Evolutionary conservation across 2,888 invertebrate species (phyloP).

Genomic region (Andrena flavipes): DNA sequence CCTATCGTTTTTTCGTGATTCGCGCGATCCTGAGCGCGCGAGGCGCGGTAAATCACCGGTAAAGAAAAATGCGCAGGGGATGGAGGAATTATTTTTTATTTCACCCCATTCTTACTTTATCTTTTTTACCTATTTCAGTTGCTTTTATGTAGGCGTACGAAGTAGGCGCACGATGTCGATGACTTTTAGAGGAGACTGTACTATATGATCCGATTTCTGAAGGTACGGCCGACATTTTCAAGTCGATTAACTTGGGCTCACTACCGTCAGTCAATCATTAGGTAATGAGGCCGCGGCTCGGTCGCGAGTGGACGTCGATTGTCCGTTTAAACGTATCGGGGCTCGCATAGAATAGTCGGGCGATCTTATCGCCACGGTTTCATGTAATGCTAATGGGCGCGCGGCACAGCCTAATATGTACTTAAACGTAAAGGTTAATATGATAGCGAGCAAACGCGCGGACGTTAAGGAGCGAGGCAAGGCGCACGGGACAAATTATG

Average conservation of each 20-base stretch:
- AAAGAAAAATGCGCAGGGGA: neutral
- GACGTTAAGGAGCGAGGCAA: conserved; percentile 52
- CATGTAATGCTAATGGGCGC: conserved; percentile 60
- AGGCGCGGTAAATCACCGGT: conserved; percentile 10
- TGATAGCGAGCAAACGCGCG: conserved; percentile 56
- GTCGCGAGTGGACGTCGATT: conserved; percentile 52
- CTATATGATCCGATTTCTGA: conserved; percentile 23
- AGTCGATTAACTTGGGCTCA: conserved; percentile 44
- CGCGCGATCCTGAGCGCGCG: conserved; percentile 17
- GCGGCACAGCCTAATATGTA: conserved; percentile 57
- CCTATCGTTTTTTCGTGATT: conserved; percentile 36
- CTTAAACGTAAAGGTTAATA: conserved; percentile 60
- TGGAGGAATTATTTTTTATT: neutral
- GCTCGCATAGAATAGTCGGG: conserved; percentile 32
- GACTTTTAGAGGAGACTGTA: neutral
- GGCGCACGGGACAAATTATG: conserved; percentile 51
- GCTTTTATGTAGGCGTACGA: no score
- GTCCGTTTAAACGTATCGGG: conserved; percentile 51
- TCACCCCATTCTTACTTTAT: no score
- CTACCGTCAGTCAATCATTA: conserved; percentile 60
- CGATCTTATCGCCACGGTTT: conserved; percentile 57
- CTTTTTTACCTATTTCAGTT: no score
- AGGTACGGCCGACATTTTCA: conserved; percentile 24
- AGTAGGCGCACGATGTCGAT: no score
- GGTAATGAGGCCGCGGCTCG: conserved; percentile 53